Evolutionary conservation across 2,113 vertebrate species (phyloP), one percentile per base, ranked within the genome.

Genomic region (Dryoscopus gambensis): DNA sequence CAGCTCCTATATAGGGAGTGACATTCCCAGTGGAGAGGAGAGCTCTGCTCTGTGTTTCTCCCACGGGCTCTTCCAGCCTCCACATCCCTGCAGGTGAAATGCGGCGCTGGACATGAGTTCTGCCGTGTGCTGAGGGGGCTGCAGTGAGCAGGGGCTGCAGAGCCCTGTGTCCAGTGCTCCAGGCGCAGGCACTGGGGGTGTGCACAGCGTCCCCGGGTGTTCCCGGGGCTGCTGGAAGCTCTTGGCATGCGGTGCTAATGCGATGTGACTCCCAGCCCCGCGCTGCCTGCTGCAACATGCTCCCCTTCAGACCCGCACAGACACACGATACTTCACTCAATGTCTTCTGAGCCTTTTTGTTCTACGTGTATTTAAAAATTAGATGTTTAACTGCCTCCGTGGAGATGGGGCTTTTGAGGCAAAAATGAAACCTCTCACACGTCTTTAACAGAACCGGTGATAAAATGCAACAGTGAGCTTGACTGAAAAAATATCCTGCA

Each of bases 401-500:
- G 0, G 81, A 79, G 89, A 84, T n/a, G 65, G 55, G 35, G 84
- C 69, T 92, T 86, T 31, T 22, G 84, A 93, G 40, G 89, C 62
- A 83, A 69, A 93, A 91, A 39, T 6, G 33, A 85, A 93, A 60
- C 37, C 70, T 53, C 59, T 10, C 40, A 20, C 37, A 21, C 3
- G n/a, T 37, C 83, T 89, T 60, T 63, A 87, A 56, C 52, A 78
- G 75, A 67, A 53, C 11, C 13, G n/a, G 77, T 63, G 89, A 91
- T 74, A 89, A 86, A 94, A 81, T 35, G 37, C 95, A 85, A 83
- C 69, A 68, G 67, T 47, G 78, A 88, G 74, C 64, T 89, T 89
- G 84, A 89, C 35, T 56, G 68, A 60, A 79, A 62, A 91, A 87
- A 76, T 71, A 46, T 6, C 67, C 60, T 55, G 80, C 82, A 53